Evolutionary conservation across 2,888 invertebrate species (phyloP).

Genomic region (Norana najaformis): DNA sequence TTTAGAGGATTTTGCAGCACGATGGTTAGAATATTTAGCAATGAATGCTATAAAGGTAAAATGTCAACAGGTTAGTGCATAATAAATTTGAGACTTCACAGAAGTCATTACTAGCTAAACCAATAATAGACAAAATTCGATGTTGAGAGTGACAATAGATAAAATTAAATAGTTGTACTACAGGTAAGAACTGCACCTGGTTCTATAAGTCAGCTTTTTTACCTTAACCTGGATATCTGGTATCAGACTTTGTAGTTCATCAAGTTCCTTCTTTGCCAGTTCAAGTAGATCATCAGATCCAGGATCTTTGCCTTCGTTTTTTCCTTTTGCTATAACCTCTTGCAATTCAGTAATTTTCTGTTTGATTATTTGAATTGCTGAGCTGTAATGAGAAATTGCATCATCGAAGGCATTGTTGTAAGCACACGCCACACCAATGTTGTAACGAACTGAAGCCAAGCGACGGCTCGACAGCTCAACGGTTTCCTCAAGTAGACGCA

Average conservation of each 20-base stretch:
- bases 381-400: background rate
- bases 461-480: background rate
- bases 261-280: conserved; percentile 74
- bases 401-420: conserved; percentile 8
- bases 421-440: background rate
- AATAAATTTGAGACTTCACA: too few relatives aligned
- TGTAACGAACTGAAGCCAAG: background rate
- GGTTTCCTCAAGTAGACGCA: background rate
- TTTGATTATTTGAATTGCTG: background rate
- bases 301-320: background rate
- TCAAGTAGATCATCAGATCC: conserved; percentile 66
- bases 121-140: too few relatives aligned
- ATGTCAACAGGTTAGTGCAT: too few relatives aligned
- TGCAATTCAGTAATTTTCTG: conserved; percentile 8
- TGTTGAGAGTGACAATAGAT: too few relatives aligned
- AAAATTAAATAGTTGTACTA: too few relatives aligned
- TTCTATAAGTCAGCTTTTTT: background rate
- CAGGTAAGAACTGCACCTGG: background rate
- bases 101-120: too few relatives aligned
- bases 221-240: conserved; percentile 89
- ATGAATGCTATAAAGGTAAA: too few relatives aligned
- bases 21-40: too few relatives aligned
- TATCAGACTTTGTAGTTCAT: conserved; percentile 78
- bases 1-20: too few relatives aligned
- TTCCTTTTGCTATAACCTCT: background rate